Evolutionary conservation across 1,140 invertebrate species (phyloP), one percentile per base, ranked within the genome.

Genomic region (Drosophila virilis): DNA sequence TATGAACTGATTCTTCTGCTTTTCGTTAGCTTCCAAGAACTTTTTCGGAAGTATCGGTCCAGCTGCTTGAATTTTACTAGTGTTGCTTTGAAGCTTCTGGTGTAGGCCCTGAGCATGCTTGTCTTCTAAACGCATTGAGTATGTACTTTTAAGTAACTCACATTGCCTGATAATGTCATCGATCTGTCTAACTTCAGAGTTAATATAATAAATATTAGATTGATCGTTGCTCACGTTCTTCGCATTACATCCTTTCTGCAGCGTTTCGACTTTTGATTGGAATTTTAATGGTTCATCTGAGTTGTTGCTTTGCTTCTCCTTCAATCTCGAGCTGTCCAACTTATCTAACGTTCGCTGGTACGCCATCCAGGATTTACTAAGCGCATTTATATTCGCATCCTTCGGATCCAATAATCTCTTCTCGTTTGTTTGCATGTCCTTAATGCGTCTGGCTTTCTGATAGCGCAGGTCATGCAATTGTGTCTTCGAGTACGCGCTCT

Each of bases 141-240:
- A 46, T 35, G 54, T 38, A 4, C 8, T n/a, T 68, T 38, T 72
- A 0, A 73, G 13, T n/a, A 7, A 8, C 12, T 73, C 17, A 15
- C 77, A 77, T 12, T 73, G 61, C 28, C 22, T 22, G 8, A 67
- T 60, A 12, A 78, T 60, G 8, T 8, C 40, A n/a, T 78, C 55
- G 10, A 79, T 61, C 12, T 79, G 40, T 0, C 4, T 8, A 7
- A 66, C 42, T 35, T 43, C 40, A 55, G 40, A 6, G 8, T 54
- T 55, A 8, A 59, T 59, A 8, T 12, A 17, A 43, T 55, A 13
- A 1, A 52, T 40, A 52, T 54, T 22, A 2, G 37, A 8, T 52
- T 13, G 2, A 10, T 12, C 13, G 22, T 10, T 8, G 15, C n/a
- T 35, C 5, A 10, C 22, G 17, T 35, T 48, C 8, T 10, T 40